Base-by-base conservation (phyloP, 2,888 invertebrate species). In the Peribatodes rhomboidaria region DNA sequence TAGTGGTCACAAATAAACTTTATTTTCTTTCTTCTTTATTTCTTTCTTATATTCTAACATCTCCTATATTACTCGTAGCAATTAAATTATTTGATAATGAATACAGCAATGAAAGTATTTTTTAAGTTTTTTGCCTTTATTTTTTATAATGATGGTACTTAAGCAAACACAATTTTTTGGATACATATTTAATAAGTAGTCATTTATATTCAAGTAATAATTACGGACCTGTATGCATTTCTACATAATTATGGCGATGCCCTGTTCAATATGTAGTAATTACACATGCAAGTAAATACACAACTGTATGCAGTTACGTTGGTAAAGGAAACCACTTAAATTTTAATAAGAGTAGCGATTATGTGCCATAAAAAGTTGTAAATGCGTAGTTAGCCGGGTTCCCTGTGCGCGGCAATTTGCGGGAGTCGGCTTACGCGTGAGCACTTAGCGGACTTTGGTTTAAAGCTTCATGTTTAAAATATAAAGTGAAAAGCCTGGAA, bases 331-430 rank as follows among this genome's bases (percentile, higher is more conserved):
- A 85, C 87, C 86, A 90, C 86, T 92, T 90, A 89, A 85, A 88
- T 85, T 92, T 90, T 93, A 92, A 91, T 92, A 92, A 89, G 91
- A 89, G 83, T 87, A 80, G 87, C 90, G 87, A 93, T 93, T 93
- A 92, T 87, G 87, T 68, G 76, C 81, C 85, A 87, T 93, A 93
- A 92, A 92, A 83, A 69, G 89, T 83, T 74, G 85, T 93, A 93
- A 93, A 93, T 84, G 78, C 86, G 89, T 92, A 86, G 92, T 91
- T 91, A 90, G 86, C 73, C 71, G 77, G 79, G 85, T 84, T 88
- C 86, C 87, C 82, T 76, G 77, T 66, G 77, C 71, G 74, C 65
- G 65, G 81, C 76, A 84, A 87, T 84, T 86, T 85, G 84, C 83
- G 74, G 74, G 73, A 78, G 65, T 31, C 41, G 20, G 69, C 35